Base-by-base conservation (phyloP, 2,113 vertebrate genomes). In the Syrrhaptes paradoxus region DNA sequence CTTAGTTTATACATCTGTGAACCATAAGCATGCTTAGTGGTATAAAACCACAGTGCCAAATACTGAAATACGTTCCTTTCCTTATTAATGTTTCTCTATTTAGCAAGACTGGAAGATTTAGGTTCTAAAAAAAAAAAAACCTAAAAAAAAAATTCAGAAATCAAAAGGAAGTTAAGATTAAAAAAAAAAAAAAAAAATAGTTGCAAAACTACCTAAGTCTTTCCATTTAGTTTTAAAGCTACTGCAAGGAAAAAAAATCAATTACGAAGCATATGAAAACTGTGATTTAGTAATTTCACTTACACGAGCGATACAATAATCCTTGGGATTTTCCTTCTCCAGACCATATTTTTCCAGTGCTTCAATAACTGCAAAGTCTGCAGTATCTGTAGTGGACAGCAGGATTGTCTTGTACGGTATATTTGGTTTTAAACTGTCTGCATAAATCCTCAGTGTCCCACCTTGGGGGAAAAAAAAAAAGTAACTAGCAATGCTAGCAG, bases 361-460 rank as follows among this genome's bases (percentile, higher is more conserved):
- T 95, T 99, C 99, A 17, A 98, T 97, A 95, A 99, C 99, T 12
- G 99, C 99, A 32, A 99, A 99, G 97, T 99, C 99, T 2, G 99
- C 99, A 20, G 98, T 98, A 96, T 99, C 99, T 3, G 99, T 99
- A 11, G 99, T 99, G 24, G 99, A 99, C 68, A 99, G 98, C 87
- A 99, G 98, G 98, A 99, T 99, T 96, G 99, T 99, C 97, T 99
- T 99, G 90, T 99, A 99, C 0, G 99, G 99, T 95, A 99, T 99
- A 97, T 99, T 99, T 93, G 99, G 99, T 97, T 99, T 99, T 95
- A 99, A 98, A 91, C 99, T 99, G 96, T 99, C 99, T 4, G 99
- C 99, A 72, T 99, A 99, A 92, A 99, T 99, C 87, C 99, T 98
- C 94, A 99, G 81, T 3, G 99, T 99, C 31, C 99, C 99, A 93